These are phyloP conservation scores for Manis crassicaudata DNA, from an alignment of 2,797 vertebrate genomes.

Conservation along the genomic window DNA sequence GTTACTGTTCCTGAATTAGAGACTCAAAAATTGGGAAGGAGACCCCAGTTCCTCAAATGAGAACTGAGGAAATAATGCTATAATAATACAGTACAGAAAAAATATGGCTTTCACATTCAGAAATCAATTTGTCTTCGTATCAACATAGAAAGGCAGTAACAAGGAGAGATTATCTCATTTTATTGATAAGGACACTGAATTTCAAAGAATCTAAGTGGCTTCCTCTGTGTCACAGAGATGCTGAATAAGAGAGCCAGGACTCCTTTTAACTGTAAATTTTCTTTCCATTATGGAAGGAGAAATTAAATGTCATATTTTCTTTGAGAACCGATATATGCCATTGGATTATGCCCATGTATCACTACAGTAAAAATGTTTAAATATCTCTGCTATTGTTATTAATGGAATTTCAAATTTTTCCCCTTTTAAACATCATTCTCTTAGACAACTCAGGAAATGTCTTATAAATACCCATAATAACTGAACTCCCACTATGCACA, in stretches of 20 bases:
- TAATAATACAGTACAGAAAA: not conserved
- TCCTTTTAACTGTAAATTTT: conserved; percentile 30
- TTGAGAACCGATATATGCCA: conserved; percentile 40
- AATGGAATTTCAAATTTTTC: not conserved
- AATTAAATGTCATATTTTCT: conserved; percentile 51
- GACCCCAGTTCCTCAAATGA: not conserved
- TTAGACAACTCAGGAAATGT: not conserved
- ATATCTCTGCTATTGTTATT: not conserved
- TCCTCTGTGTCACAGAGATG: not conserved
- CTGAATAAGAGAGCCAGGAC: not conserved
- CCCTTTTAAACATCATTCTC: not conserved
- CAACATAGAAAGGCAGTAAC: not conserved
- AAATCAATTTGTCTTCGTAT: conserved; percentile 1
- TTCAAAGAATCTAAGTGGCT: conserved; percentile 15
- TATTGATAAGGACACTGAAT: conserved; percentile 1
- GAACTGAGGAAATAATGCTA: not conserved
- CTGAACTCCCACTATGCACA: not conserved
- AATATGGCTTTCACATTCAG: not conserved
- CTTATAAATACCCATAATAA: not conserved
- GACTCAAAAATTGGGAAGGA: not conserved
- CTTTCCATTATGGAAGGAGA: conserved; percentile 11
- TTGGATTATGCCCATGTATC: not conserved
- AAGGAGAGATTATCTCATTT: not conserved
- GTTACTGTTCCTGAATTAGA: not conserved
- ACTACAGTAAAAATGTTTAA: not conserved